Percentiles rank a stretch among this genome's conserved stretches.
Evolutionary conservation across 1,140 invertebrate genomes (phyloP).

Genomic region (Rhopalosiphum padi): DNA sequence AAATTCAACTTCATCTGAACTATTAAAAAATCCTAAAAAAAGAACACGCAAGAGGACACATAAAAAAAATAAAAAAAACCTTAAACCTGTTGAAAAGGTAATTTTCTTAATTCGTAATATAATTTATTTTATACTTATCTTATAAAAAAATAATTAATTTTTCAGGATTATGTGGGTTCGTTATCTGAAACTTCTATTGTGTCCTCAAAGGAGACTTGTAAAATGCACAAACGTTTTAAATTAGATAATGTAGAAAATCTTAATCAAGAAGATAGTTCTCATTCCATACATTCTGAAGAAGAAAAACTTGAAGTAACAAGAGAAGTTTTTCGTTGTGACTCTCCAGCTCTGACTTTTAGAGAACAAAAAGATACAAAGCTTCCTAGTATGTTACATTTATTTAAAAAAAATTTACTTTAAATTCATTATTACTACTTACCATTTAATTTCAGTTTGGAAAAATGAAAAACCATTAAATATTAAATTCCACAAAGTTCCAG

Average conservation of each 20-base stretch:
- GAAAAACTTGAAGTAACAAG: background rate
- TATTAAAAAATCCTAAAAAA: background rate
- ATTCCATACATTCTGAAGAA: background rate
- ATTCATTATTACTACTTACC: background rate
- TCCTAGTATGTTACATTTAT: background rate
- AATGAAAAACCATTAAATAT: background rate
- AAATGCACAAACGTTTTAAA: conserved; percentile 45
- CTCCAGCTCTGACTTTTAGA: background rate
- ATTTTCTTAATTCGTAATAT: background rate
- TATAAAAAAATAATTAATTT: conserved; percentile 6
- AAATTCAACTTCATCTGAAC: background rate
- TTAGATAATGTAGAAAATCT: conserved; percentile 7
- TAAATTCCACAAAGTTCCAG: conserved; percentile 24
- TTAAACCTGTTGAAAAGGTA: conserved; percentile 19
- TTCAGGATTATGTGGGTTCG: background rate
- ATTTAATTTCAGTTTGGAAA: conserved; percentile 35
- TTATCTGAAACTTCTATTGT: background rate
- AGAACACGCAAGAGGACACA: conserved; percentile 23
- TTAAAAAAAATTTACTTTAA: background rate
- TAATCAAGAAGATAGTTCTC: background rate
- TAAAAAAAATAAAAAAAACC: conserved; percentile 29
- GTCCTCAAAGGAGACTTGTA: background rate
- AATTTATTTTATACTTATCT: background rate
- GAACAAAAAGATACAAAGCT: background rate
- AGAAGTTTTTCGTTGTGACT: conserved; percentile 10